These are phyloP conservation scores for Penaeus monodon DNA, from an alignment of 2,888 invertebrate species.

Conservation along the genomic window DNA sequence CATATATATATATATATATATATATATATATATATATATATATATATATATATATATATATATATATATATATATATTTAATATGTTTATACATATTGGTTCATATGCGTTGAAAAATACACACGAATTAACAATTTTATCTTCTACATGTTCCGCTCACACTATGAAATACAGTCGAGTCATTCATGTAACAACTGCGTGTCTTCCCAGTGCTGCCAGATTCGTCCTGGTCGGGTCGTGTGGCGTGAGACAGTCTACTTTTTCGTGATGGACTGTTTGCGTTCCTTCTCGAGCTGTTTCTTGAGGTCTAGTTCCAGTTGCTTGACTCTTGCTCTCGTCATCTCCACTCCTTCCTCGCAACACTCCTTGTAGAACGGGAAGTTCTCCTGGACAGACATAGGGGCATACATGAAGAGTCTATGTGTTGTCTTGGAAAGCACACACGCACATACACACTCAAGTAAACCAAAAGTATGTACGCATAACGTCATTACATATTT, in stretches of 20 bases:
- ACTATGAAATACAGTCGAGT: too few relatives aligned
- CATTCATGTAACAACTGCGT: too few relatives aligned
- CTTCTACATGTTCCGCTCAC: too few relatives aligned
- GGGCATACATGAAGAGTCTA: neutral
- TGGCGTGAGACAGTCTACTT: slow-evolving; percentile 15
- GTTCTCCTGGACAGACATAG: slow-evolving; percentile 64
- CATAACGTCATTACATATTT: too few relatives aligned
- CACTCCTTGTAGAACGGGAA: slow-evolving; percentile 67
- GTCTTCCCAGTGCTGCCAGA: too few relatives aligned
- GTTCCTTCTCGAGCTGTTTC: slow-evolving; percentile 62
- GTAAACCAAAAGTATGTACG: too few relatives aligned
- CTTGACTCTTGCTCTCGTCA: slow-evolving; percentile 62
- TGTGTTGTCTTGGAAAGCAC: neutral
- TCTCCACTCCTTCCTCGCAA: slow-evolving; percentile 66
- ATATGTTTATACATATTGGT: too few relatives aligned
- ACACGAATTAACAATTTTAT: too few relatives aligned
- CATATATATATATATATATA: too few relatives aligned
- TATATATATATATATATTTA: too few relatives aligned
- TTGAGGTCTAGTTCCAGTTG: slow-evolving; percentile 57
- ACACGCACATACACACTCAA: neutral
- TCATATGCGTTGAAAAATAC: neutral
- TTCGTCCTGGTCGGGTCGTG: neutral
- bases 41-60: too few relatives aligned
- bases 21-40: too few relatives aligned
- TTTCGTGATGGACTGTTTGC: slow-evolving; percentile 56